Base-by-base conservation (phyloP, 2,113 vertebrate species). In the Aix galericulata region DNA sequence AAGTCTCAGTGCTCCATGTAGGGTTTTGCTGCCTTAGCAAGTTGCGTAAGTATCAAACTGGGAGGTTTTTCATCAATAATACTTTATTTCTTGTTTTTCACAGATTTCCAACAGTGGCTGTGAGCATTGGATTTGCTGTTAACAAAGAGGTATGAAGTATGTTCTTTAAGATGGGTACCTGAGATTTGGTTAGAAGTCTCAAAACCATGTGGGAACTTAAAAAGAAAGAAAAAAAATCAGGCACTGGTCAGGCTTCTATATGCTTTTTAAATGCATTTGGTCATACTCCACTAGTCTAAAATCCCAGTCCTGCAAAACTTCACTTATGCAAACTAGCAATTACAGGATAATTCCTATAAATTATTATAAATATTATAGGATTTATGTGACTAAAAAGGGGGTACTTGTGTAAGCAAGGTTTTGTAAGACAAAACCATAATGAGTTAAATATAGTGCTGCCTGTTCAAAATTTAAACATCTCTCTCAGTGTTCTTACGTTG, bases 81-180 rank as follows among this genome's bases (percentile, higher is more conserved):
- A 17, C 40, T 84, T 88, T 5, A 8, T 95, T 91, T 89, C 55
- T 91, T 94, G 67, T 76, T 82, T 95, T 93, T 81, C 60, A 50
- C 97, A 98, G 98, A 87, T 98, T 98, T 95, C 98, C 98, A 27
- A 98, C 98, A 29, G 98, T 99, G 94, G 98, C 98, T 7, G 98
- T 99, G 48, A 99, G 98, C 98, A 99, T 99, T 93, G 98, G 98
- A 84, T 98, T 99, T 97, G 98, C 98, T 88, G 98, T 99, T 92
- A 98, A 98, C 90, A 98, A 98, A 97, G 98, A 99, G 98, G 98
- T 99, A 98, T 38, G 95, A 79, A 68, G 48, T 86, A 42, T 91
- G 72, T 95, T 96, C 78, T 96, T 93, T 95, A 93, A 90, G 95
- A 96, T 91, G 64, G 52, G 74, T 96, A 85, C 58, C 78, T 77